Evolutionary conservation across 2,888 invertebrate species (phyloP).

Genomic region (Onthophagus sagittarius): DNA sequence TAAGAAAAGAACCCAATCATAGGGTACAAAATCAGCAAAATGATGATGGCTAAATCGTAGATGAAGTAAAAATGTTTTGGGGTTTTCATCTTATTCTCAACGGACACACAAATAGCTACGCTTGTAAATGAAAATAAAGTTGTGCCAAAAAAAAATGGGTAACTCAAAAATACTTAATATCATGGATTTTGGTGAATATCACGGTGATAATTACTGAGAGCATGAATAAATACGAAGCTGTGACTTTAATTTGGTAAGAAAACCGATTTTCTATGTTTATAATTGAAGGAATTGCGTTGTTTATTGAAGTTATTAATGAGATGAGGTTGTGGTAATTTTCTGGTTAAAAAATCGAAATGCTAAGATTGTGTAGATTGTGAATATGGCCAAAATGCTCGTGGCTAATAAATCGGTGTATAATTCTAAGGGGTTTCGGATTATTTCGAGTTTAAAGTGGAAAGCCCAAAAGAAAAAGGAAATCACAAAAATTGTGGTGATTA

Average conservation of each 20-base stretch:
- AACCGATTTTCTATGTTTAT: not conserved
- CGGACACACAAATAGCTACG: too few species aligned
- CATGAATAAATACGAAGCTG: not conserved
- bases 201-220: not conserved
- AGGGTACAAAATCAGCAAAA: not conserved
- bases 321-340: not conserved
- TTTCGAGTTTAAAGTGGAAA: not conserved
- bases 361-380: not conserved
- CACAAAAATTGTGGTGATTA: not conserved
- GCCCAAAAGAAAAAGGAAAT: not conserved
- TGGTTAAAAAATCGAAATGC: not conserved
- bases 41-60: slow-evolving; percentile 41
- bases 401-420: slow-evolving; percentile 1
- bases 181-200: not conserved
- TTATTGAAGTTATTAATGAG: not conserved
- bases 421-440: not conserved
- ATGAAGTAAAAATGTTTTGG: slow-evolving; percentile 32
- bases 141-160: too few species aligned
- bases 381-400: not conserved
- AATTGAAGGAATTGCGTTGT: not conserved
- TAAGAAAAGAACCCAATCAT: not conserved
- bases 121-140: too few species aligned
- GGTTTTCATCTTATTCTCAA: not conserved
- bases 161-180: not conserved
- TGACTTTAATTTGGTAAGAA: not conserved